phyloP scores from a whole-genome alignment of 2,797 vertebrate species.

The Anolis apletophallus region DNA sequence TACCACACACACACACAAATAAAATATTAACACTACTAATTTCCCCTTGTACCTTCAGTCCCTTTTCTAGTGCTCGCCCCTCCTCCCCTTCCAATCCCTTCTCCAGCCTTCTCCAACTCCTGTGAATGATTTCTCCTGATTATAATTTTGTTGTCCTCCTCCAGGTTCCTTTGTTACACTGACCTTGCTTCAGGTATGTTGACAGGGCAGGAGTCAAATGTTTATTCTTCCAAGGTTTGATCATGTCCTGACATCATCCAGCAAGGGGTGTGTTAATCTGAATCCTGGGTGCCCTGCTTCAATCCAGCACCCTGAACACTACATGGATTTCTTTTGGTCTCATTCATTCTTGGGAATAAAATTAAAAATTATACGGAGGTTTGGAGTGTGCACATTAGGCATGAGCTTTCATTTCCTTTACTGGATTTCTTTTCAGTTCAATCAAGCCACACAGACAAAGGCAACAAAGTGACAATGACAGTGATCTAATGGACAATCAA shows the following conservation, averaged over 20 bases:
- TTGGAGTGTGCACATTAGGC: not conserved
- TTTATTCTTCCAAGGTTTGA: no score
- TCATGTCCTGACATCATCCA: not conserved
- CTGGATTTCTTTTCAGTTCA: not conserved
- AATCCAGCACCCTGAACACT: not conserved
- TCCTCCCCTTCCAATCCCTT: no score
- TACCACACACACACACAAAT: no score
- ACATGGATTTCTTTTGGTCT: not conserved
- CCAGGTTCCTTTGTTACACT: no score
- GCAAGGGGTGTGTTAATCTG: not conserved
- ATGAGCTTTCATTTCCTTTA: not conserved
- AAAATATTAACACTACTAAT: no score
- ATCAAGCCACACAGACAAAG: not conserved
- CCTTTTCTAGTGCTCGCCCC: no score
- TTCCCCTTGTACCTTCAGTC: no score
- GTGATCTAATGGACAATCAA: conserved; percentile 19
- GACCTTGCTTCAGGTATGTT: no score
- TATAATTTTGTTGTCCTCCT: no score
- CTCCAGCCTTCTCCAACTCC: no score
- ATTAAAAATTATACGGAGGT: not conserved
- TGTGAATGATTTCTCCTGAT: no score
- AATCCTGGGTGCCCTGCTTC: not conserved
- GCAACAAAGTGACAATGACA: conserved; percentile 3
- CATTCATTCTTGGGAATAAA: not conserved
- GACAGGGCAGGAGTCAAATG: no score